Percentiles rank a stretch among this genome's conserved stretches.
These are phyloP conservation scores for Neosalanx taihuensis DNA, from an alignment of 2,797 vertebrate genomes.

Conservation along the genomic window DNA sequence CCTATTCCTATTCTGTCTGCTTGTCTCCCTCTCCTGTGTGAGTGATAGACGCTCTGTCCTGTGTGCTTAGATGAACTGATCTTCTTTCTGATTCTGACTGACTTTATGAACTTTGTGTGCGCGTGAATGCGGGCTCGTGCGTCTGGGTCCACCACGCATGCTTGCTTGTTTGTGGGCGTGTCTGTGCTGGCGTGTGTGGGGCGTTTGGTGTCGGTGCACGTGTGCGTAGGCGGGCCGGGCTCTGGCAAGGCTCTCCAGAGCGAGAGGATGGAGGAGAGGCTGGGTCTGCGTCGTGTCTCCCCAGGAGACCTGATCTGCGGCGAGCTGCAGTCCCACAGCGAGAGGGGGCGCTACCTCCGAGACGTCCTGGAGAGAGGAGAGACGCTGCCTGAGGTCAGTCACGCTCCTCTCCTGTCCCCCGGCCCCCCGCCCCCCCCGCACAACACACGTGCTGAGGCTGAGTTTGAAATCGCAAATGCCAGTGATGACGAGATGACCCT, in stretches of 20 bases:
- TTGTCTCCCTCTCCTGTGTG: constrained; percentile 12
- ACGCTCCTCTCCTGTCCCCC: background rate
- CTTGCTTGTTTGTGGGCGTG: background rate
- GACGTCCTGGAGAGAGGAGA: constrained; percentile 81
- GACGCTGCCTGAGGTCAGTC: constrained; percentile 79
- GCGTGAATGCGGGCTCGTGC: constrained; percentile 1
- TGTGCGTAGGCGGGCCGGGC: constrained; percentile 80
- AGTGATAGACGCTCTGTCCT: background rate
- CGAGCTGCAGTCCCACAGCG: constrained; percentile 77
- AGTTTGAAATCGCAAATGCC: background rate
- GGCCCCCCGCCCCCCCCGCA: too few species aligned
- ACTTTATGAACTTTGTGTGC: background rate
- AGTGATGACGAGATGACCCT: too few species aligned
- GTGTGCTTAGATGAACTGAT: background rate
- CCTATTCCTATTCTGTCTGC: background rate
- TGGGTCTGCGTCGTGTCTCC: constrained; percentile 77
- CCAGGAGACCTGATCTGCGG: constrained; percentile 76
- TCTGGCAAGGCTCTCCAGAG: constrained; percentile 89
- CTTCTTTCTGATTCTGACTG: background rate
- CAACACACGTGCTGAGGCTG: too few species aligned
- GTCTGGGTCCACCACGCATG: constrained; percentile 1
- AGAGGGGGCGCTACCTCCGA: constrained; percentile 81
- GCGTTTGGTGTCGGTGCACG: constrained; percentile 15
- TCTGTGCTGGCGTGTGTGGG: constrained; percentile 25
- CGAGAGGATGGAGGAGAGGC: constrained; percentile 81